These are phyloP conservation scores for Hoplostethus mediterraneus DNA, from an alignment of 2,797 vertebrate species.

Conservation along the genomic window DNA sequence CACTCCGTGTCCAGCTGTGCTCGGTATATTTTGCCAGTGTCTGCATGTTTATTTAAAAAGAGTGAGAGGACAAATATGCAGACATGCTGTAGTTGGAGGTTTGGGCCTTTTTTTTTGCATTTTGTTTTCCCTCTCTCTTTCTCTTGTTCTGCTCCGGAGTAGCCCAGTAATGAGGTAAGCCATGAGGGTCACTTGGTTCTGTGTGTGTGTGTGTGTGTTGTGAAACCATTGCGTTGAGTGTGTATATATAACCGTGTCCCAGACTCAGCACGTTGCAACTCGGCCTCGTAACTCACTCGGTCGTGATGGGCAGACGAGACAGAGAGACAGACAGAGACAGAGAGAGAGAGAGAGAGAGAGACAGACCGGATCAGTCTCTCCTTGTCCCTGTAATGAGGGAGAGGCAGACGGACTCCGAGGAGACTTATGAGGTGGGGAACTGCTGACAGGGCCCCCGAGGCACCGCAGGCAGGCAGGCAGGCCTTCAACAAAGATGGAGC, in stretches of 20 bases:
- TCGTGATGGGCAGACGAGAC: slow-evolving; percentile 26
- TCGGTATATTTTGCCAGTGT: slow-evolving; percentile 36
- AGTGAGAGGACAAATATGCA: slow-evolving; percentile 50
- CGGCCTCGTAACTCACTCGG: slow-evolving; percentile 36
- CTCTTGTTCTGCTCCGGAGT: slow-evolving; percentile 36
- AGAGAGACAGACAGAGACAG: neutral
- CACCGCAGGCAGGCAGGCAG: slow-evolving; percentile 12
- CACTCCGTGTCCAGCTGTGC: slow-evolving; percentile 28
- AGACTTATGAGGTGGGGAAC: slow-evolving; percentile 10
- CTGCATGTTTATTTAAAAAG: slow-evolving; percentile 52
- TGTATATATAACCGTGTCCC: slow-evolving; percentile 24
- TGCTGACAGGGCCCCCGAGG: slow-evolving; percentile 30
- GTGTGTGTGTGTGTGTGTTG: neutral
- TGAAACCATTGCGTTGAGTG: slow-evolving; percentile 43
- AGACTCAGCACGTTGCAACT: slow-evolving; percentile 23
- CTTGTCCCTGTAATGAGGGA: slow-evolving; percentile 11
- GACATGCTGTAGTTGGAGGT: slow-evolving; percentile 32
- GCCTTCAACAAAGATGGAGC: slow-evolving; percentile 43
- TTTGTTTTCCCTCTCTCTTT: slow-evolving; percentile 1
- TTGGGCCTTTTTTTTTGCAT: neutral
- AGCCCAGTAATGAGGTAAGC: slow-evolving; percentile 46
- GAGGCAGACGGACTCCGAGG: slow-evolving; percentile 20
- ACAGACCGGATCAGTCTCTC: neutral
- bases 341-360: too few relatives aligned
- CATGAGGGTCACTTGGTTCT: slow-evolving; percentile 15